Conservation (phyloP, 2,888 invertebrate species). For the Nowickia ferox region DNA sequence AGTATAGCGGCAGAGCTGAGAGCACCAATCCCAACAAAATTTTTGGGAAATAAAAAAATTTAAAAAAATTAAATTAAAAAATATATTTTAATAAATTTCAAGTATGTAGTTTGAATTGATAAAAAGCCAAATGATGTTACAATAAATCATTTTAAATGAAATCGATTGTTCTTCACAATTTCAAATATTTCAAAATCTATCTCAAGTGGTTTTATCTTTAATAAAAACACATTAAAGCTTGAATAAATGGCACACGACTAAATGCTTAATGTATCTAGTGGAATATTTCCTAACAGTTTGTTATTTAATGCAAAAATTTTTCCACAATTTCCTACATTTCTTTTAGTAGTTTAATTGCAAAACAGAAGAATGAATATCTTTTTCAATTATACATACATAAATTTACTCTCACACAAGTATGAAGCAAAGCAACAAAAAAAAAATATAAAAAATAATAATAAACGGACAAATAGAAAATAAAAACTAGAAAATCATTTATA, state of each 20-base stretch:
- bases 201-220: slow-evolving; percentile 18
- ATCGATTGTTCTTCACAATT: slow-evolving; percentile 22
- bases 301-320: slow-evolving; percentile 1
- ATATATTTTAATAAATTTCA: neutral
- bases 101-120: no score
- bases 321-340: slow-evolving; percentile 41
- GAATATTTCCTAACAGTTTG: slow-evolving; percentile 22
- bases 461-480: slow-evolving; percentile 23
- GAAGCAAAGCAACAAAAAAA: neutral
- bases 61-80: neutral
- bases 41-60: no score
- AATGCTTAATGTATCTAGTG: slow-evolving; percentile 13
- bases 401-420: no score
- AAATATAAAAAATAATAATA: slow-evolving; percentile 11
- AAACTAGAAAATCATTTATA: slow-evolving; percentile 65
- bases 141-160: slow-evolving; percentile 6
- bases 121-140: no score
- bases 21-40: no score
- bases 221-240: neutral
- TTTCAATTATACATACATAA: slow-evolving; percentile 34
- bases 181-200: slow-evolving; percentile 15
- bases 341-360: slow-evolving; percentile 48
- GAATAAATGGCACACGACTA: slow-evolving; percentile 28
- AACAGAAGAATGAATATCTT: slow-evolving; percentile 41
- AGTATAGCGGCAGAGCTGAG: no score